Conservation (phyloP, 2,888 invertebrate genomes). For the Lamellibrachia columna region DNA sequence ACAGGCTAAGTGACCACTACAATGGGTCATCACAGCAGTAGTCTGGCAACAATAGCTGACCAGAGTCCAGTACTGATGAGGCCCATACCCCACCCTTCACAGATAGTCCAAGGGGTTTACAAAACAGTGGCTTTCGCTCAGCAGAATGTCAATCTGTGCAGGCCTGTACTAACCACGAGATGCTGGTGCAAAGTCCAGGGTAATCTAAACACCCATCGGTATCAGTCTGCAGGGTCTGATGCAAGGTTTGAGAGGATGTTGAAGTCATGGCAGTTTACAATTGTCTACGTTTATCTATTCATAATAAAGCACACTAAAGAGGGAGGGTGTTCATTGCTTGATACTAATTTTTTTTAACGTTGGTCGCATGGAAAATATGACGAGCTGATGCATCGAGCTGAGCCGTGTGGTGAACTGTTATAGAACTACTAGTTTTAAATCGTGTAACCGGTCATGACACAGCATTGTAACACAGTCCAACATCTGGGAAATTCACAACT, state of each 20-base stretch:
- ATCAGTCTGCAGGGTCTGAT: background rate
- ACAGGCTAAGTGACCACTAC: background rate
- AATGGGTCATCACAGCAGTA: background rate
- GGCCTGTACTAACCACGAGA: background rate
- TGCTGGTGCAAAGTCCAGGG: background rate
- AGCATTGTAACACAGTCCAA: too few relatives aligned
- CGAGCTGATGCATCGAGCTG: too few relatives aligned
- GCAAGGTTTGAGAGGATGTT: background rate
- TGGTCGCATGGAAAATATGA: too few relatives aligned
- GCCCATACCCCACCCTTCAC: slow-evolving; percentile 4
- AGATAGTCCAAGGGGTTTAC: background rate
- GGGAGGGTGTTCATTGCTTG: too few relatives aligned
- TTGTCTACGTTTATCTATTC: too few relatives aligned
- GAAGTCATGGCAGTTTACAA: too few relatives aligned
- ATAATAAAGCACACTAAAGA: too few relatives aligned
- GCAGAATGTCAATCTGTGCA: background rate
- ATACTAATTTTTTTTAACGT: too few relatives aligned
- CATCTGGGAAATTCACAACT: too few relatives aligned
- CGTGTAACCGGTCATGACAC: too few relatives aligned
- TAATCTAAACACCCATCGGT: background rate
- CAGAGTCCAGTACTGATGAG: background rate
- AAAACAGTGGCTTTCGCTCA: background rate
- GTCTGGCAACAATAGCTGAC: background rate
- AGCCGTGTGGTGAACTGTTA: too few relatives aligned
- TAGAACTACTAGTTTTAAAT: too few relatives aligned